Base-by-base conservation (phyloP, 2,113 vertebrate species). In the Silurus meridionalis region DNA sequence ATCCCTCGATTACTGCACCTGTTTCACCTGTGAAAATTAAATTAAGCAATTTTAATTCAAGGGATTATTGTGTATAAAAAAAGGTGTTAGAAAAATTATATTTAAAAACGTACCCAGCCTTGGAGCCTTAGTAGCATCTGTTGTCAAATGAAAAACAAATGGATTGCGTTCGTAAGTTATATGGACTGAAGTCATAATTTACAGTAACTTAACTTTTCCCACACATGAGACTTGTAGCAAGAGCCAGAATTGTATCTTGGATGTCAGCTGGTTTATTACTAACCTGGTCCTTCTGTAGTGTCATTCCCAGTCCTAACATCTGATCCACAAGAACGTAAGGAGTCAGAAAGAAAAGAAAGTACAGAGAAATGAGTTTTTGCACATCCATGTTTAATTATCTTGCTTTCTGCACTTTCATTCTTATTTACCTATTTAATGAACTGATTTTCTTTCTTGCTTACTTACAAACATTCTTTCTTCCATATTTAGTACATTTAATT, bases 1-100 rank as follows among this genome's bases (percentile, higher is more conserved):
- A 95, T 4, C 94, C 95, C 60, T 95, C 95, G 79, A 94, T 88
- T 77, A 92, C 89, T 83, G 90, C 91, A 72, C 89, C 91, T 66
- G 87, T 74, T 86, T 88, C 92, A 19, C 87, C 87, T 79, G 85
- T 58, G 84, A 53, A 37, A 89, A 88, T 85, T 75, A 79, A 69
- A 81, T 85, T 21, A 1, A 90, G 52, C 8, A 50, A 58, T 80
- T 78, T 77, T 23, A 58, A 66, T 50, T 79, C 17, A 67, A 46
- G 5, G 14, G 28, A 57, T 21, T 80, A 58, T 23, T 58, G 2
- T 11, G 25, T 83, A 52, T 78, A 57, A 78, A 5, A 14, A 19
- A 55, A 60, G 25, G 13, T 46, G 6, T 58, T n/a, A 52, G 11
- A 86, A 55, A 64, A 64, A n/a, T n/a, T n/a, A n/a, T n/a, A n/a